Conservation (phyloP, 2,113 vertebrate genomes). For the Oryzias melastigma region DNA sequence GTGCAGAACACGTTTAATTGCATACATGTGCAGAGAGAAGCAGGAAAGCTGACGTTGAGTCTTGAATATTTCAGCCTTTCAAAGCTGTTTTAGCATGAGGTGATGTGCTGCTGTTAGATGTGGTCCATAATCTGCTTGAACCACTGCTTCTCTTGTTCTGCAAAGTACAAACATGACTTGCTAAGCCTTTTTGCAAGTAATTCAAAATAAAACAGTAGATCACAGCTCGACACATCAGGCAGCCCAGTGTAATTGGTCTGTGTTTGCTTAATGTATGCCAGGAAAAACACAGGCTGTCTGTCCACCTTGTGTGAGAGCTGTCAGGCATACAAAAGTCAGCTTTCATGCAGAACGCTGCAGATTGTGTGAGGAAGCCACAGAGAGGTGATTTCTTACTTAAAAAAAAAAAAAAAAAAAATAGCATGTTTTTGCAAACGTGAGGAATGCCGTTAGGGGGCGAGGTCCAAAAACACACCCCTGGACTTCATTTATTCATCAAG, state of each 20-base stretch:
- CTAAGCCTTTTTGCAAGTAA: conserved; percentile 54
- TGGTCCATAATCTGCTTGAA: background rate
- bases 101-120: conserved; percentile 9
- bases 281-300: conserved; percentile 60
- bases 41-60: conserved; percentile 53
- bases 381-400: conserved; percentile 62
- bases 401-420: conserved; percentile 33
- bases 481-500: conserved; percentile 57
- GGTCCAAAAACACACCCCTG: conserved; percentile 55
- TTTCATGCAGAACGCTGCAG: conserved; percentile 66
- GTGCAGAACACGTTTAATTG: conserved; percentile 47
- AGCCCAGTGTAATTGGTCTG: conserved; percentile 53
- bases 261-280: conserved; percentile 70
- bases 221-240: conserved; percentile 54
- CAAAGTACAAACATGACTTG: conserved; percentile 37
- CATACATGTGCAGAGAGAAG: conserved; percentile 49
- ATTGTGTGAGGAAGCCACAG: conserved; percentile 51
- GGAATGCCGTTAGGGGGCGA: conserved; percentile 60
- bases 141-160: conserved; percentile 42
- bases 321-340: conserved; percentile 68
- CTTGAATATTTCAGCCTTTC: conserved; percentile 64
- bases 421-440: conserved; percentile 71
- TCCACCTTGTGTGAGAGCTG: conserved; percentile 57
- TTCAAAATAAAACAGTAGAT: conserved; percentile 65
- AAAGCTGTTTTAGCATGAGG: conserved; percentile 25